Base-by-base conservation (phyloP, 2,113 vertebrate genomes). In the Camelus bactrianus region DNA sequence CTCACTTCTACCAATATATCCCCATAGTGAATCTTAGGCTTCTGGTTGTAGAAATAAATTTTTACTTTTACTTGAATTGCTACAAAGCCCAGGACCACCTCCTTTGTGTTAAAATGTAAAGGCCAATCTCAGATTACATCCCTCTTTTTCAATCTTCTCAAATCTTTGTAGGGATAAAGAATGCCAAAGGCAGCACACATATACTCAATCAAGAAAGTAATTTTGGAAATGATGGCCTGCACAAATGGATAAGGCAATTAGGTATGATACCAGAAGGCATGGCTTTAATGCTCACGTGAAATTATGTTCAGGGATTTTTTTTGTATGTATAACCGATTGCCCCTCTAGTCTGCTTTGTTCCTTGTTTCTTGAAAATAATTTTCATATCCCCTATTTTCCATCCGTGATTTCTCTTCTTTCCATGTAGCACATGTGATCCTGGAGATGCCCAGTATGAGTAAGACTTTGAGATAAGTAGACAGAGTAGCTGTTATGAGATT, bases 71-170 rank as follows among this genome's bases (percentile, higher is more conserved):
- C 69, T 77, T 79, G 32, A 84, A 82, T 67, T 79, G n/a, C 56
- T 58, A 58, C 35, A 90, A 79, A 94, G 5, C 26, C 28, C 15
- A 52, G 46, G 35, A 17, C 28, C 50, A 79, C 50, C 26, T 94
- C 50, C 8, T 89, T 94, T 56, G 42, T 81, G 67, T 75, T 93
- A 67, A 89, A 92, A 89, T 69, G 35, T 70, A 87, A 75, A 50
- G 19, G 8, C 56, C 82, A 79, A 56, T 10, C 54, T 72, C 35
- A 89, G 50, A 52, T 86, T 89, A 56, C 12, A 52, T 86, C 13
- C 12, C 76, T n/a, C 62, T 84, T 89, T 92, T 96, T 87, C 65
- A 64, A 42, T 67, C 77, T 89, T 95, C 56, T 95, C 22, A 77
- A 54, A 46, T 58, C 48, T 70, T 80, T 52, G 17, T 82, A 64